Conservation (phyloP, 2,113 vertebrate genomes). For the Arizona elegans region DNA sequence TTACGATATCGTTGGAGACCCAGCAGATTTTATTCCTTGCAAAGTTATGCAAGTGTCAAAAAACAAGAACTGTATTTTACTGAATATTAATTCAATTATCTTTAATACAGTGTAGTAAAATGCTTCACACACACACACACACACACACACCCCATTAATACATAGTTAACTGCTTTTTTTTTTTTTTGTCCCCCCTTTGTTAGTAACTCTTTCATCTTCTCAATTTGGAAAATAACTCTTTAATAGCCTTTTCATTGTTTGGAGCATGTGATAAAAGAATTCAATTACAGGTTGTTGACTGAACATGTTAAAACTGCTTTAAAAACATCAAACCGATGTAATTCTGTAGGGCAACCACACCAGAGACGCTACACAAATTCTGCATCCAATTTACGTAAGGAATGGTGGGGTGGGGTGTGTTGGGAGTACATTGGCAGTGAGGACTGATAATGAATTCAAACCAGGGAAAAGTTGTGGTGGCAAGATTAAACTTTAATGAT, state of each 20-base stretch:
- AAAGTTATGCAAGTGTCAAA: not conserved
- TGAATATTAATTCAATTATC: not conserved
- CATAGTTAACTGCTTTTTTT: not conserved
- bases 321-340: not conserved
- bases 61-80: not conserved
- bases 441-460: not conserved
- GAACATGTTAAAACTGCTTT: not conserved
- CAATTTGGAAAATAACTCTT: not conserved
- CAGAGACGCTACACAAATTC: not conserved
- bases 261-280: not conserved
- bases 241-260: not conserved
- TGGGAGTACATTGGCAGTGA: too few species aligned
- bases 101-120: not conserved
- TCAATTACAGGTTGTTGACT: constrained; percentile 1
- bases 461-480: not conserved
- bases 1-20: not conserved
- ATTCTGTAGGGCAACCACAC: not conserved
- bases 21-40: not conserved
- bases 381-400: not conserved
- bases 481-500: not conserved
- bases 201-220: not conserved
- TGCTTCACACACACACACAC: not conserved
- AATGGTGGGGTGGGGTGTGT: not conserved
- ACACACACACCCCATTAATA: not conserved
- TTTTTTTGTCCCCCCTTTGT: not conserved